Percentiles rank a stretch among this genome's conserved stretches.
phyloP scores from a whole-genome alignment of 2,797 vertebrate species.

The Pseudomugil gertrudae region DNA sequence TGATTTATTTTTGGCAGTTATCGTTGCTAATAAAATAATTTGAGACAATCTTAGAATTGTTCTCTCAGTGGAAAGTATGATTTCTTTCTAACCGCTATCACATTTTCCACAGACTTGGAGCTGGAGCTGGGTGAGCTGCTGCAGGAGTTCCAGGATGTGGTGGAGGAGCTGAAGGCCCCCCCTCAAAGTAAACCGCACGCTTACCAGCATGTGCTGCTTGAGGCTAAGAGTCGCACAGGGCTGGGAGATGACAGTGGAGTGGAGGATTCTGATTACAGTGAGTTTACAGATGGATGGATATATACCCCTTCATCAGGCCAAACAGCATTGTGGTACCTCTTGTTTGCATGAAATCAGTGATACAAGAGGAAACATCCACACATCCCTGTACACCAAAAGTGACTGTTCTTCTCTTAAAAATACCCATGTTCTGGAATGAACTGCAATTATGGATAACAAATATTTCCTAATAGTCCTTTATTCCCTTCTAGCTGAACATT shows the following conservation, averaged over 20 bases:
- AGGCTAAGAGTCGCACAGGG: conserved; percentile 66
- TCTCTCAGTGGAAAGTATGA: conserved; percentile 26
- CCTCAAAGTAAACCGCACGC: conserved; percentile 50
- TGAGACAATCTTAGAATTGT: conserved; percentile 11
- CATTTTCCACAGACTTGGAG: conserved; percentile 78
- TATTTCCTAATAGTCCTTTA: conserved; percentile 50
- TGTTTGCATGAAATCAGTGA: conserved; percentile 62
- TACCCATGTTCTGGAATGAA: conserved; percentile 47
- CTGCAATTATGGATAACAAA: conserved; percentile 51
- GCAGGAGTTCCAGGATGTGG: conserved; percentile 83
- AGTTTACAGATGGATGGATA: conserved; percentile 29
- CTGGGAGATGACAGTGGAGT: conserved; percentile 73
- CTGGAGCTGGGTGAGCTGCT: conserved; percentile 78
- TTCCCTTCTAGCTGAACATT: conserved; percentile 38
- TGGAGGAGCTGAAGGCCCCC: conserved; percentile 77
- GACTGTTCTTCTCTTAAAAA: conserved; percentile 46
- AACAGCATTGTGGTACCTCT: conserved; percentile 56
- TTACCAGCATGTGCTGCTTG: conserved; percentile 66
- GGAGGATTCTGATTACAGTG: conserved; percentile 81
- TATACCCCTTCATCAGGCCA: conserved; percentile 50
- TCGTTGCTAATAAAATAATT: conserved; percentile 8
- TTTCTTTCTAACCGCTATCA: conserved; percentile 55
- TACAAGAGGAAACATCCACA: conserved; percentile 44
- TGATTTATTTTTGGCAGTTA: background rate
- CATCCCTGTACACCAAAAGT: conserved; percentile 44